Evolutionary conservation across 2,797 vertebrate genomes (phyloP).

Genomic region (Sebastes vulpes): DNA sequence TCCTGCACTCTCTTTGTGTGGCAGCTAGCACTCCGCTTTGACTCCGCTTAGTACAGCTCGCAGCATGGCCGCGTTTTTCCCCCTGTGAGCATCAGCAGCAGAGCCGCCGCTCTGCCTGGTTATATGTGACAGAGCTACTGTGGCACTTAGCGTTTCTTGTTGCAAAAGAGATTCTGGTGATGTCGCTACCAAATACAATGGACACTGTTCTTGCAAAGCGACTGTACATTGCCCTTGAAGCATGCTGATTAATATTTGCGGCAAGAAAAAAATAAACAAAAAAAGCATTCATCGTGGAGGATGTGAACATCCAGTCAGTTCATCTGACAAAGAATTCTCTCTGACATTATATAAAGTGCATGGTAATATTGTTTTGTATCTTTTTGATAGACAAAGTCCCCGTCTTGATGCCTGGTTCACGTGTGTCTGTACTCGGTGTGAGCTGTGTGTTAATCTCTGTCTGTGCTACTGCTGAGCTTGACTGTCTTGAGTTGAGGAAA

Average conservation of each 20-base stretch:
- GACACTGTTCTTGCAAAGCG: conserved; percentile 71
- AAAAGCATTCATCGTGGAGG: conserved; percentile 39
- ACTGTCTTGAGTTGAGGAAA: conserved; percentile 58
- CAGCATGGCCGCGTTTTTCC: conserved; percentile 54
- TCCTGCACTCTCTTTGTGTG: conserved; percentile 66
- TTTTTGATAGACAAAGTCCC: conserved; percentile 60
- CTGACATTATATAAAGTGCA: conserved; percentile 70
- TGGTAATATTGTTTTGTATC: conserved; percentile 71
- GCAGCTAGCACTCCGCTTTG: conserved; percentile 79
- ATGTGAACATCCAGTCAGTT: conserved; percentile 43
- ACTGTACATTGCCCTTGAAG: conserved; percentile 75
- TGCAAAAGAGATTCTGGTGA: conserved; percentile 77
- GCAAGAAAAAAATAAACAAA: conserved; percentile 28
- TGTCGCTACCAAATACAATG: conserved; percentile 77
- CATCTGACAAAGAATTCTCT: conserved; percentile 49
- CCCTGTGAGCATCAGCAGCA: conserved; percentile 40
- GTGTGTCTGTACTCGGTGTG: conserved; percentile 63
- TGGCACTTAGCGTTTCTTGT: conserved; percentile 58
- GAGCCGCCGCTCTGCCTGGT: conserved; percentile 23
- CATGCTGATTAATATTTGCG: conserved; percentile 79
- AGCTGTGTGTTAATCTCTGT: conserved; percentile 54
- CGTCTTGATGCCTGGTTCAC: conserved; percentile 68
- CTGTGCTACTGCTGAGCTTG: conserved; percentile 68
- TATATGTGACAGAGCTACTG: conserved; percentile 45
- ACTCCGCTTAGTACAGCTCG: conserved; percentile 52